Conservation (phyloP, 2,113 vertebrate species). For the Stegostoma tigrinum region DNA sequence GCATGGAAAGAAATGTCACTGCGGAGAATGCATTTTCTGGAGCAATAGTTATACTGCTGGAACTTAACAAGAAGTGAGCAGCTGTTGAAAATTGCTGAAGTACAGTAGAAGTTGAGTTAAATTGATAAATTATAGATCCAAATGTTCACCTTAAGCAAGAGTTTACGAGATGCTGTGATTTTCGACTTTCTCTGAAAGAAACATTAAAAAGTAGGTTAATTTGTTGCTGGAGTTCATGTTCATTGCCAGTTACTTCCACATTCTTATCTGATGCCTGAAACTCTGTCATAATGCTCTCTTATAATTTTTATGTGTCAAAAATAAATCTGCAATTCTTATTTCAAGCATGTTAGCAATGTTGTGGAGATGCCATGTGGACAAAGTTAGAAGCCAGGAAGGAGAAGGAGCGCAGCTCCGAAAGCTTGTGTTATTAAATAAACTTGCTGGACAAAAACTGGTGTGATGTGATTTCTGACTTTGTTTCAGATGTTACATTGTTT, state of each 20-base stretch:
- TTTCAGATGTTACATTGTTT: background rate
- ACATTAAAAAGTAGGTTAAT: slow-evolving; percentile 18
- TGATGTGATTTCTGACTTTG: too few relatives aligned
- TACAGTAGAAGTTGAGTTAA: background rate
- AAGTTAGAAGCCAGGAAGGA: too few relatives aligned
- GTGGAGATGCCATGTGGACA: too few relatives aligned
- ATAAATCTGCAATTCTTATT: background rate
- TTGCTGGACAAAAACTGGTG: too few relatives aligned
- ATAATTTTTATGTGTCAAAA: background rate
- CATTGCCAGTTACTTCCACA: background rate
- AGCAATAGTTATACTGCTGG: background rate
- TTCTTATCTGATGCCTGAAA: slow-evolving; percentile 10
- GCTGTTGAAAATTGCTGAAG: background rate
- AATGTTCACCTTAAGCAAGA: slow-evolving; percentile 75
- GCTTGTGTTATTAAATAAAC: too few relatives aligned
- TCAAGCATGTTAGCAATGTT: background rate
- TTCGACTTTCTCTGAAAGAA: slow-evolving; percentile 72
- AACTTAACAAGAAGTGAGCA: background rate
- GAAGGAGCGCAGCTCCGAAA: too few relatives aligned
- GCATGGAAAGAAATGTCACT: background rate
- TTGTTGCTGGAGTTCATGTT: background rate
- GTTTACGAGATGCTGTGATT: slow-evolving; percentile 88
- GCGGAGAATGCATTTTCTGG: background rate
- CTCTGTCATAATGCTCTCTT: background rate
- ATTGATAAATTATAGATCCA: background rate